Base-by-base conservation (phyloP, 1,140 invertebrate species). In the Magallana ariakensis region DNA sequence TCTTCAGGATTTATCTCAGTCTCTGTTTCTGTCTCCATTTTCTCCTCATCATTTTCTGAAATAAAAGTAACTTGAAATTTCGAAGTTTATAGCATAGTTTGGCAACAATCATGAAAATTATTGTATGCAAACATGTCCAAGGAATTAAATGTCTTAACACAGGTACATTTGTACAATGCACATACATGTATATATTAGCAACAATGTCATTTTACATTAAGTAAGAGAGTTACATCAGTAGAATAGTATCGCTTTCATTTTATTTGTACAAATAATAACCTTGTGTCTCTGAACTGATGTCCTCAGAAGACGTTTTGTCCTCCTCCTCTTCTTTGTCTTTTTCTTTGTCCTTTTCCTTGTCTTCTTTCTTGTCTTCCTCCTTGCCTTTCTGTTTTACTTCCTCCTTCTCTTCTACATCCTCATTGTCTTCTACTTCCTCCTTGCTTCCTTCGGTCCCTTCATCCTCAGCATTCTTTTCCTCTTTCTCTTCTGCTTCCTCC, bases 1-100 rank as follows among this genome's bases (percentile, higher is more conserved):
- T 90, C 83, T 54, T 89, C 87, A 80, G 88, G 83, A 10, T 86
- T 57, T 57, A 90, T 19, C n/a, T 15, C 81, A 56, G 87, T 89
- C 46, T 89, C 86, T 53, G 46, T 58, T 83, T 91, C 86, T 15
- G 55, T 83, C 57, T 86, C 87, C 86, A 87, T 66, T 15, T 87
- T 87, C 46, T 87, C 87, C n/a, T 92, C 90, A 11, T 84, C 57
- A 22, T 89, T 87, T 75, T 26, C 22, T 60, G 58, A 6, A 60
- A 60, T n/a, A 60, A 60, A 60, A n/a, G n/a, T 6, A 60, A 60
- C n/a, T 13, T 60, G n/a, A n/a, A 60, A 60, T 46, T 46, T 46
- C 33, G 5, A 46, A 46, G 33, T 46, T 46, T 46, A 46, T 46
- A 46, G 33, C 33, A 46, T 46, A 5, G 33, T 2, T 46, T 46